These are phyloP conservation scores for Cydia splendana DNA, from an alignment of 1,140 invertebrate genomes.

Conservation along the genomic window DNA sequence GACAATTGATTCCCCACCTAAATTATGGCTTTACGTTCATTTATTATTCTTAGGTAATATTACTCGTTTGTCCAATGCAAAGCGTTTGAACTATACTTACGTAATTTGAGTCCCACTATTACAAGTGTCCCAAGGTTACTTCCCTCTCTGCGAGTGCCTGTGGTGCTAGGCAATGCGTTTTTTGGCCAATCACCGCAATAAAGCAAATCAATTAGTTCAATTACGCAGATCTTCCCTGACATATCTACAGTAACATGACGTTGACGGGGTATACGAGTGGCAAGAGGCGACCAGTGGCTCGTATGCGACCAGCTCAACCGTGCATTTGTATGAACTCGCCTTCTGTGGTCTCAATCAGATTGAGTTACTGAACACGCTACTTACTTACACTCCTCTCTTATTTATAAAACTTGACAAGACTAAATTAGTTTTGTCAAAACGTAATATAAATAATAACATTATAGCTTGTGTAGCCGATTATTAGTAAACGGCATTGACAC, in stretches of 20 bases:
- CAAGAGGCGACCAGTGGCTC: neutral
- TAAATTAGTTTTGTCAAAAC: too few species aligned
- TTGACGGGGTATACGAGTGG: neutral
- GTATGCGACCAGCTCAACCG: neutral
- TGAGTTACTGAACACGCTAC: neutral
- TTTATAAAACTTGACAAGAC: too few species aligned
- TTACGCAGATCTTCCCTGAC: neutral
- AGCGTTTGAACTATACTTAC: too few species aligned
- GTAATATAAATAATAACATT: too few species aligned
- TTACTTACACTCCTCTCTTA: neutral
- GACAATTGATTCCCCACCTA: conserved; percentile 7
- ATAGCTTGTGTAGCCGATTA: too few species aligned
- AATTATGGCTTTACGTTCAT: conserved; percentile 1
- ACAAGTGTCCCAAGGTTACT: too few species aligned
- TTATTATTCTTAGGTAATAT: conserved; percentile 38
- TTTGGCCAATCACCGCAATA: neutral
- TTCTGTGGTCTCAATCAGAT: neutral
- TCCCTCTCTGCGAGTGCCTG: too few species aligned
- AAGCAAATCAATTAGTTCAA: neutral
- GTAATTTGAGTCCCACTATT: too few species aligned
- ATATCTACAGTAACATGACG: neutral
- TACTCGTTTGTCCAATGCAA: conserved; percentile 36
- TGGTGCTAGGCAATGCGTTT: neutral
- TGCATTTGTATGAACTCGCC: neutral
- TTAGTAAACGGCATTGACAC: too few species aligned